Base-by-base conservation (phyloP, 2,888 invertebrate genomes). In the Lasioglossum marginatum region DNA sequence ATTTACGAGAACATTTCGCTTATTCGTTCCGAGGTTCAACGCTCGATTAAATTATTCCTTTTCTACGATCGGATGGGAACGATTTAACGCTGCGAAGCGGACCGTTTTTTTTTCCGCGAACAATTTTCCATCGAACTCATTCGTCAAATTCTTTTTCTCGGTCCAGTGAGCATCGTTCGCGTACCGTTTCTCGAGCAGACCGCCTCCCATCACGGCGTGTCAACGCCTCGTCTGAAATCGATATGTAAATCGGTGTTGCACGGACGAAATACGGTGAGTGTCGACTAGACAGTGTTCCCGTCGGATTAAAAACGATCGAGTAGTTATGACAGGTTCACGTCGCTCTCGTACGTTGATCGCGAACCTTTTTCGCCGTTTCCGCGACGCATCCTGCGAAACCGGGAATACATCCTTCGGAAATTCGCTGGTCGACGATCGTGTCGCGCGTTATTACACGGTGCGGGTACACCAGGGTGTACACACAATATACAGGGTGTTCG, bases 241-340 rank as follows among this genome's bases (percentile, higher is more conserved):
- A 87, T 87, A 87, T 87, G 87, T 77, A 87, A 87, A 87, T 87
- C 83, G 81, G 78, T 77, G 74, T 87, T 75, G 52, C 52, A 81
- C 82, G 74, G 74, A 79, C 79, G 81, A 31, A 83, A 79, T 57
- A 77, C 68, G 79, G 87, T 83, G 87, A 87, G 86, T 87, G 83
- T 82, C 83, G 80, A 76, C 37, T 68, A 57, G 43, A 6, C 77
- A 80, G 68, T 85, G 45, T 84, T 76, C 79, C 23, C 66, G 75
- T 81, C 80, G 76, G 86, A 83, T 87, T 81, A 76, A 85, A 79
- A 79, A 73, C 75, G 74, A 66, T 78, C 71, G 19, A 57, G 27
- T 66, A 23, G 34, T 16, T 63, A 68, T 68, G 63, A 37, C 34
- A 68, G 37, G 68, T 40, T 23, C 23, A 12, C 40, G 40, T 14